Evolutionary conservation across 2,113 vertebrate species (phyloP).

Genomic region (Protomyctophum bolini): DNA sequence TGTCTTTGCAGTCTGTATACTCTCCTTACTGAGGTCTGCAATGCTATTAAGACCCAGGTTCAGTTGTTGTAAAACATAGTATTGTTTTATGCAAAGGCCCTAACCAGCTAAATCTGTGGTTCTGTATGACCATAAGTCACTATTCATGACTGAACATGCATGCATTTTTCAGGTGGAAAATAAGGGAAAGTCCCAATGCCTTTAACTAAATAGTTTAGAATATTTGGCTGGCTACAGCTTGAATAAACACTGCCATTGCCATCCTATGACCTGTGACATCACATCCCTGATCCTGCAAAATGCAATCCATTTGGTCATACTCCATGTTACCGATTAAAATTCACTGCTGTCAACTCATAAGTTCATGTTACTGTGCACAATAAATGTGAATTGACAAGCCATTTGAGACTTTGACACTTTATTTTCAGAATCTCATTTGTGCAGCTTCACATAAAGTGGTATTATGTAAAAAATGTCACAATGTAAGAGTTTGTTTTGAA

Average conservation of each 20-base stretch:
- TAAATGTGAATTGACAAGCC: conserved; percentile 71
- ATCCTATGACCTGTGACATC: not conserved
- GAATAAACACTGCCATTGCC: not conserved
- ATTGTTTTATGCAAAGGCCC: conserved; percentile 6
- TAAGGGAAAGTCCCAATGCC: not conserved
- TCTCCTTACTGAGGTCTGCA: not conserved
- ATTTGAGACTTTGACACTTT: conserved; percentile 16
- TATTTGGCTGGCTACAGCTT: not conserved
- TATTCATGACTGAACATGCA: not conserved
- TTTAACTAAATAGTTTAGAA: not conserved
- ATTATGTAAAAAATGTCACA: not conserved
- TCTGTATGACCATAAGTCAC: not conserved
- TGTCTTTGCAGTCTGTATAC: conserved; percentile 5
- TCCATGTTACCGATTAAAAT: conserved; percentile 26
- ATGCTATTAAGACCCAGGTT: conserved; percentile 45
- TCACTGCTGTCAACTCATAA: conserved; percentile 38
- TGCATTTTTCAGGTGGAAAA: conserved; percentile 18
- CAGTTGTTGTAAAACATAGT: not conserved
- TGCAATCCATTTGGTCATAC: conserved; percentile 36
- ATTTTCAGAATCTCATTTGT: not conserved
- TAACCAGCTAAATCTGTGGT: conserved; percentile 4
- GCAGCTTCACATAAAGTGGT: not conserved
- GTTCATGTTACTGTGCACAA: conserved; percentile 72
- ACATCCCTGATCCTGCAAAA: conserved; percentile 23
- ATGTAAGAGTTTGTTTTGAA: not conserved